Percentiles rank a stretch among this genome's conserved stretches.
phyloP scores from a whole-genome alignment of 2,888 invertebrate species.

The Glaucopsyche alexis region DNA sequence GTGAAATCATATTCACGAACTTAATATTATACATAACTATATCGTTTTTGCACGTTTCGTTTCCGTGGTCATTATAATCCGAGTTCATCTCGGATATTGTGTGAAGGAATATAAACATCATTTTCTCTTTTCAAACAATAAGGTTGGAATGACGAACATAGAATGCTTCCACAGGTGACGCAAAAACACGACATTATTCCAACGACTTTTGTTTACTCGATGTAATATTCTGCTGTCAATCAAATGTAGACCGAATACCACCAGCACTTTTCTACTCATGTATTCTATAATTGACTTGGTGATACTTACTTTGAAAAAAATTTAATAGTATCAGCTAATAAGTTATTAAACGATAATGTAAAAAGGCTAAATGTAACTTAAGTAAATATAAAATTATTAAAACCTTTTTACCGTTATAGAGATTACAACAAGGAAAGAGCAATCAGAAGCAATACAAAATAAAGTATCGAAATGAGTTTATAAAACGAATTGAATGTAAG shows the following conservation, averaged over 20 bases:
- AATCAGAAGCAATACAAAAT: neutral
- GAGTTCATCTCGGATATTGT: constrained; percentile 2
- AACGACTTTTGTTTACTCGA: neutral
- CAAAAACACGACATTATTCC: constrained; percentile 17
- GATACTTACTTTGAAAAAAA: too few species aligned
- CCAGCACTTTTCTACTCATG: neutral
- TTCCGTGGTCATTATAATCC: constrained; percentile 23
- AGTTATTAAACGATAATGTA: neutral
- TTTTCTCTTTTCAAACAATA: constrained; percentile 22
- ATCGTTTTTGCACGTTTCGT: constrained; percentile 4
- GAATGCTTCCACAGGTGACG: neutral
- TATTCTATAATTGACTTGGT: too few species aligned
- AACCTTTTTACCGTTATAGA: neutral
- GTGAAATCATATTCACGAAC: constrained; percentile 34
- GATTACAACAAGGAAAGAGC: neutral
- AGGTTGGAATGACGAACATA: neutral
- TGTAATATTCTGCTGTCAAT: constrained; percentile 9
- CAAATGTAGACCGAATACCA: constrained; percentile 2
- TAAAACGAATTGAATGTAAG: neutral
- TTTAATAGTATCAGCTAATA: too few species aligned
- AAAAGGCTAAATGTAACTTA: neutral
- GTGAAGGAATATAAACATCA: constrained; percentile 16
- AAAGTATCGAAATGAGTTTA: neutral
- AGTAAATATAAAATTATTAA: too few species aligned
- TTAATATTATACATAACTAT: constrained; percentile 1